These are phyloP conservation scores for Neoitamus cyanurus DNA, from an alignment of 2,888 invertebrate genomes.

Conservation along the genomic window DNA sequence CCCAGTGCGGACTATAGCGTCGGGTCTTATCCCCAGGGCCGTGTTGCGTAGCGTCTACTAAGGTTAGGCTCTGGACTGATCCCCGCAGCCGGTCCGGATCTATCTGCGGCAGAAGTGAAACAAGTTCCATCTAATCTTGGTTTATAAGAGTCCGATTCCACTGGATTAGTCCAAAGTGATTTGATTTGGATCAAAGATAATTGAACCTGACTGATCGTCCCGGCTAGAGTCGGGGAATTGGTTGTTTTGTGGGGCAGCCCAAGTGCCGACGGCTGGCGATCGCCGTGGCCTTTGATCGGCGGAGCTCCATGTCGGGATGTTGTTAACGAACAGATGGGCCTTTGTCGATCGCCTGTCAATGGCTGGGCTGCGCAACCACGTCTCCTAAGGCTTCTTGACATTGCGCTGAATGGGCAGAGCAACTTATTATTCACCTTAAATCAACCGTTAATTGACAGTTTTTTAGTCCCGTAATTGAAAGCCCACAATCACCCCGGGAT, in stretches of 20 bases:
- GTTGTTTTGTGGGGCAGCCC: conserved; percentile 45
- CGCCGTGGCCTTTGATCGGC: neutral
- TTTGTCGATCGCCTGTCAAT: conserved; percentile 36
- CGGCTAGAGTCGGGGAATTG: conserved; percentile 30
- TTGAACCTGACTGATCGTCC: conserved; percentile 49
- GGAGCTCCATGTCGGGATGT: neutral
- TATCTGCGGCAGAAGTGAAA: neutral
- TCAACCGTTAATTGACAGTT: conserved; percentile 44
- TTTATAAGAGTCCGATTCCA: conserved; percentile 31
- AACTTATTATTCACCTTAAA: conserved; percentile 40
- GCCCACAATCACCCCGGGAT: neutral
- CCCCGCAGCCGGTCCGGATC: neutral
- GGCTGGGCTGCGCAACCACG: neutral
- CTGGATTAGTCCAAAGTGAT: conserved; percentile 52
- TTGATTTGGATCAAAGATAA: conserved; percentile 53
- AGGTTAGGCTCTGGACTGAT: neutral
- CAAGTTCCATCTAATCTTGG: conserved; percentile 40
- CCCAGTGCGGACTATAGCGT: conserved; percentile 2
- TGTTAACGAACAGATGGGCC: conserved; percentile 30
- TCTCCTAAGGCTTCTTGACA: conserved; percentile 43
- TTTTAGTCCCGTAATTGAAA: neutral
- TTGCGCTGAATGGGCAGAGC: conserved; percentile 15
- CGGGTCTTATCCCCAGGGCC: conserved; percentile 12
- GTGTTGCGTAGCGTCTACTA: neutral
- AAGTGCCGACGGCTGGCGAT: conserved; percentile 45